Evolutionary conservation across 2,888 invertebrate species (phyloP), one percentile per base, ranked within the genome.

Genomic region (Noctua pronuba): DNA sequence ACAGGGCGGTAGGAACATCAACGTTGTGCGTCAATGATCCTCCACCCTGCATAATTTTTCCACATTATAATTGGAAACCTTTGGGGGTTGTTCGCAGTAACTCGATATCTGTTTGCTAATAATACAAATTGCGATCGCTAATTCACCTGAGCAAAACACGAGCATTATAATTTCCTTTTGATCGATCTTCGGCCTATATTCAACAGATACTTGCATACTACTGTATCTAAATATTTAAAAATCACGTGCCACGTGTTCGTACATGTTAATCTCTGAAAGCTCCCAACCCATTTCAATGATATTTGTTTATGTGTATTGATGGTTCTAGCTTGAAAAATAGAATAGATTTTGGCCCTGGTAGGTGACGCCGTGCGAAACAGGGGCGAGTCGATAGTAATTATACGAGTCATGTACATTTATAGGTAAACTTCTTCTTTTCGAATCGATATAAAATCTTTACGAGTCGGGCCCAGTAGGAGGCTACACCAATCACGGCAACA

Each of bases 111-210:
- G 24, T 49, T 49, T 68, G 46, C 11, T n/a, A 28, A 28, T 72
- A 31, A 28, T 38, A 28, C 21, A 31, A 38, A 60, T 71, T 24
- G 49, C 67, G 24, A 38, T n/a, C 11, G 28, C 46, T 28, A 13
- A 67, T 21, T 41, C 21, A 13, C 65, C 10, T 24, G 24, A 5
- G 10, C 38, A 18, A 55, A 8, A 55, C 49, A 16, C 4, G 31
- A n/a, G 7, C n/a, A 28, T 58, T 60, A 46, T 68, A 41, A 65
- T 65, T 65, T 41, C 0, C 3, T 65, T 65, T 41, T 65, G n/a
- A 41, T 65, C 41, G 65, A 65, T 41, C n/a, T 65, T 65, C 41
- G n/a, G 64, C 64, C 13, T n/a, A 65, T 28, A 41, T 65, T 41
- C 8, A 38, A 65, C n/a, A 41, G n/a, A 8, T 65, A n/a, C 38